Evolutionary conservation across 2,888 invertebrate species (phyloP).

Genomic region (Tridacna gigas): DNA sequence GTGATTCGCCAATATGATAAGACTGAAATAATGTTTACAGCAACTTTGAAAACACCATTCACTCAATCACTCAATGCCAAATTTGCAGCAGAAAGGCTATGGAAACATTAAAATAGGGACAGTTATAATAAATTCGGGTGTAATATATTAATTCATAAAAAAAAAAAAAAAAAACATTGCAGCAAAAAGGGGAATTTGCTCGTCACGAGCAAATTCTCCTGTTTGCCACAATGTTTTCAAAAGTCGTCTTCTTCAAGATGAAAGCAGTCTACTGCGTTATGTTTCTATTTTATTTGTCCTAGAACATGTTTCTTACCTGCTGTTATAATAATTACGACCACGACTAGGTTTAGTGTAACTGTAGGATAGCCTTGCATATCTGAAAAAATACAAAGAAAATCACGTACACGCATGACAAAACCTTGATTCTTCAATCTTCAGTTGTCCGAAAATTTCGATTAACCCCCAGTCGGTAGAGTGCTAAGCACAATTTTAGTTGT

Average conservation of each 20-base stretch:
- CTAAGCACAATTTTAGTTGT: no score
- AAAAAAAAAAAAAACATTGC: neutral
- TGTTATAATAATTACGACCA: conserved; percentile 8
- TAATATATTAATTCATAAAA: no score
- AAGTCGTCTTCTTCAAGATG: neutral
- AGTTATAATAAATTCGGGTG: no score
- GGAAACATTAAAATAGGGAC: no score
- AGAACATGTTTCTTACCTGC: neutral
- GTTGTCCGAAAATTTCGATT: no score
- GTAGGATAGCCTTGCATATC: conserved; percentile 14
- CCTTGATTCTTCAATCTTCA: neutral
- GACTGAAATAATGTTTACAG: no score
- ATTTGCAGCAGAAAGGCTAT: neutral
- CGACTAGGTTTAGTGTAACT: conserved; percentile 1
- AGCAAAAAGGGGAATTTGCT: neutral
- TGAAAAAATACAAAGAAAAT: neutral
- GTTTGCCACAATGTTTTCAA: neutral
- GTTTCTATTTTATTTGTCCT: neutral
- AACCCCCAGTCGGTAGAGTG: no score
- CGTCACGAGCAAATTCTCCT: neutral
- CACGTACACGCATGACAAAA: neutral
- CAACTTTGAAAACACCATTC: no score
- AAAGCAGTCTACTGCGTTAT: neutral
- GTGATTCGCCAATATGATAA: no score
- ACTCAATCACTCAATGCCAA: neutral